Evolutionary conservation across 23 tunicate genomes (phyloP).

Genomic region (Clavelina lepadiformis): DNA sequence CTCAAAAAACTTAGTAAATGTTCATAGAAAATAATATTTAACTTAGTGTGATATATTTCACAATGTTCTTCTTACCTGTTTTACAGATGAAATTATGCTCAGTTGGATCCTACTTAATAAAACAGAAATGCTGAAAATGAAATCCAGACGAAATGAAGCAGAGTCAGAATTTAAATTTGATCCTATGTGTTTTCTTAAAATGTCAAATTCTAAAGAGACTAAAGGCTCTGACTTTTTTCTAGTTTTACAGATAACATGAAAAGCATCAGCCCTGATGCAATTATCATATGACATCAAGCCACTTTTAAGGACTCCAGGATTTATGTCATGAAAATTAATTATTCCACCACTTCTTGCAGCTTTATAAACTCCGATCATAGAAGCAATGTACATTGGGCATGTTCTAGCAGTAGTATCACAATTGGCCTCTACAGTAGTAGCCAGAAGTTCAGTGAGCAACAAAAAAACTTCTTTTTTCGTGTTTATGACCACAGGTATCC

Average conservation of each 20-base stretch:
- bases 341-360: slow-evolving; percentile 14
- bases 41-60: neutral
- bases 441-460: neutral
- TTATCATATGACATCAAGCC: slow-evolving; percentile 14
- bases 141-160: slow-evolving; percentile 41
- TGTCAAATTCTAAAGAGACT: slow-evolving; percentile 15
- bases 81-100: neutral
- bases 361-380: slow-evolving; percentile 31
- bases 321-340: slow-evolving; percentile 16
- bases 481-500: slow-evolving; percentile 46
- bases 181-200: slow-evolving; percentile 28
- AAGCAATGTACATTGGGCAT: neutral
- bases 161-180: slow-evolving; percentile 47
- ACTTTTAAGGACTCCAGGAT: slow-evolving; percentile 3
- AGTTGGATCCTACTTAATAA: slow-evolving; percentile 17
- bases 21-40: too few relatives aligned
- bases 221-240: slow-evolving; percentile 18
- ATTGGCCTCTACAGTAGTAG: too few relatives aligned
- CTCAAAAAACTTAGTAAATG: too few relatives aligned
- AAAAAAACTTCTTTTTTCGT: slow-evolving; percentile 14
- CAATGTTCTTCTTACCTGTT: slow-evolving; percentile 11
- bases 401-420: neutral
- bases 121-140: slow-evolving; percentile 14
- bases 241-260: slow-evolving; percentile 29
- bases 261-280: slow-evolving; percentile 29